Evolutionary conservation across 2,113 vertebrate species (phyloP), one percentile per base, ranked within the genome.

Genomic region (Neoarius graeffei): DNA sequence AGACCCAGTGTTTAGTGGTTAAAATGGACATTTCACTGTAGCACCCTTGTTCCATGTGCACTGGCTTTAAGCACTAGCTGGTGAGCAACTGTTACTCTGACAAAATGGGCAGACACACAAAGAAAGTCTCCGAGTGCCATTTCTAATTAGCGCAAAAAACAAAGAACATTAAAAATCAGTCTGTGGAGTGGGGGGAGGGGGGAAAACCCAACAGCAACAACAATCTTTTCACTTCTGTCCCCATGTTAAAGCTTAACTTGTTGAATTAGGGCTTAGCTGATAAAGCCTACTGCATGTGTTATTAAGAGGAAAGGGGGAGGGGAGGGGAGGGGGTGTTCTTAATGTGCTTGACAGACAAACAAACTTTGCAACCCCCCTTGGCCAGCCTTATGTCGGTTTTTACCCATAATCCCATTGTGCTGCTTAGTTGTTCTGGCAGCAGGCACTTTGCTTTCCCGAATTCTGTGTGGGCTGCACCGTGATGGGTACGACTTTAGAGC

Each of bases 391-490:
- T 86, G 80, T 86, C 23, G 17, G 30, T 85, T 84, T 85, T 88
- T 88, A 66, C 85, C 87, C 86, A 83, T 89, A 91, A 88, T 88
- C 77, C 85, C 66, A n/a, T 90, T 90, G 90, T 80, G 86, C 90
- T 73, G 80, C 89, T 96, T 93, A 97, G 94, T 97, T 97, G 93
- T 92, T 95, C 95, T 97, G 97, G 94, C 97, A 98, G 95, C 97
- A 97, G 85, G 93, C 91, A 0, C 90, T 85, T 90, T 96, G 96
- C 81, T 88, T 94, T 91, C 91, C 73, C 8, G 95, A 94, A 93
- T 93, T 96, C 91, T 97, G 96, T 0, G 96, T 97, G 92, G 97
- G 97, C 92, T 97, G 96, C 79, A 97, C 96, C 8, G 93, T 96
- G 93, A 97, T 97, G 93, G 96, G 96, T 76, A 97, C 96, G 0